A percentile compares a stretch with the other conserved stretches of the same genome.
phyloP scores from a whole-genome alignment of 2,888 invertebrate genomes.

The Cheilosia pagana region DNA sequence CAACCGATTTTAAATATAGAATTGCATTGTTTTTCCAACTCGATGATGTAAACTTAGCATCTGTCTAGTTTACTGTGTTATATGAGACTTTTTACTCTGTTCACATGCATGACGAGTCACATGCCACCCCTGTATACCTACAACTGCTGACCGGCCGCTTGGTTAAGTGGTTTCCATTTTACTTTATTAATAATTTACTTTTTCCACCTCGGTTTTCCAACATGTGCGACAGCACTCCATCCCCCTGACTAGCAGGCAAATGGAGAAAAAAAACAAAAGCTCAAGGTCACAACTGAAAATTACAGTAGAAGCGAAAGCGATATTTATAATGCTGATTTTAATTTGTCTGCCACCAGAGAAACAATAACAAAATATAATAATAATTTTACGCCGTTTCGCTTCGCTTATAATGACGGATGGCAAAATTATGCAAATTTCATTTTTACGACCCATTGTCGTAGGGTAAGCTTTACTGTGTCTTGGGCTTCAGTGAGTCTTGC shows the following conservation, averaged over 20 bases:
- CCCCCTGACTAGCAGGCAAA: constrained; percentile 4
- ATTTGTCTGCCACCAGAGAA: constrained; percentile 34
- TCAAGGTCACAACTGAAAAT: constrained; percentile 66
- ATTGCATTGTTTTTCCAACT: constrained; percentile 12
- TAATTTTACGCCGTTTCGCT: constrained; percentile 43
- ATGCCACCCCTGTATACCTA: constrained; percentile 16
- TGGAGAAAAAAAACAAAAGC: constrained; percentile 44
- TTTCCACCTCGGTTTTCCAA: constrained; percentile 33
- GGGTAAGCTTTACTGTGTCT: neutral
- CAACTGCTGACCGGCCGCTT: constrained; percentile 19
- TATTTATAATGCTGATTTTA: constrained; percentile 64
- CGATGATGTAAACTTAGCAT: constrained; percentile 42
- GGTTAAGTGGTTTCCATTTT: constrained; percentile 37
- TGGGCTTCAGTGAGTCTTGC: neutral
- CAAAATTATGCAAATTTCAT: constrained; percentile 36
- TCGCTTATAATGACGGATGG: constrained; percentile 49
- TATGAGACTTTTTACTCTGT: constrained; percentile 41
- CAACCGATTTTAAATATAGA: neutral
- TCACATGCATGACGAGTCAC: constrained; percentile 46
- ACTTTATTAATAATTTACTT: constrained; percentile 42
- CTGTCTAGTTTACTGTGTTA: constrained; percentile 42
- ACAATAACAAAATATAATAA: constrained; percentile 28
- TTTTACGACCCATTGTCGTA: constrained; percentile 17
- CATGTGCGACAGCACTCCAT: constrained; percentile 21
- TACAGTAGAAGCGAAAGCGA: constrained; percentile 68